Base-by-base conservation (phyloP, 2,888 invertebrate genomes). In the Muscina levida region DNA sequence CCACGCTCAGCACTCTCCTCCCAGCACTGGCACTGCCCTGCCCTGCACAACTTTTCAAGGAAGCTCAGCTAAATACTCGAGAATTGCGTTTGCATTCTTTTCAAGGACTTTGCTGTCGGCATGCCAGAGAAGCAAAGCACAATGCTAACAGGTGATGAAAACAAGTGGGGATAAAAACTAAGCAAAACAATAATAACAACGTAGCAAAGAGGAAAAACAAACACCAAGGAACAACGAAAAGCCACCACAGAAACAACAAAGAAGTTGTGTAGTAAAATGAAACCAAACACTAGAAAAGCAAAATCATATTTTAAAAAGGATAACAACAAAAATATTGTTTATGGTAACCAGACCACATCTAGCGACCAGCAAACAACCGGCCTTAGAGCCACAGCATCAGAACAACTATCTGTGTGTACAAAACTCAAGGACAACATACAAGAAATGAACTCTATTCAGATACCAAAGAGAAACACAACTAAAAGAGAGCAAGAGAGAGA, bases 101-200 rank as follows among this genome's bases (percentile, higher is more conserved):
- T 68, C 81, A 77, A 81, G 77, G 81, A 72, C 80, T 59, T 67
- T 24, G 65, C 46, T 76, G 70, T 19, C 17, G 24, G 24, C 24
- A 62, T 51, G 74, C 71, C 73, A 73, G 71, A 67, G 57, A 71
- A 72, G 8, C 31, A 8, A 31, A 31, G 31, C 31, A 31, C 31
- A 56, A 51, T 57, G 81, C 26, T 81, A 81, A 81, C 81, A 81
- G 81, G 81, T 81, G 81, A 81, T 65, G 72, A 66, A 75, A 42
- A 46, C 72, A 77, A 77, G 62, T 68, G 68, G 46, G 56, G 13
- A 67, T 72, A 67, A 66, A 71, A 56, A 62, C 17, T 11, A 11
- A 71, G 11, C 37, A 59, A 48, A 42, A 57, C 26, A 46, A 31
- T 31, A 31, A 31, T 31, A 31, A 31, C 31, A 17, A 67, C 2